Evolutionary conservation across 2,113 vertebrate species (phyloP), one percentile per base, ranked within the genome.

Genomic region (Channa argus): DNA sequence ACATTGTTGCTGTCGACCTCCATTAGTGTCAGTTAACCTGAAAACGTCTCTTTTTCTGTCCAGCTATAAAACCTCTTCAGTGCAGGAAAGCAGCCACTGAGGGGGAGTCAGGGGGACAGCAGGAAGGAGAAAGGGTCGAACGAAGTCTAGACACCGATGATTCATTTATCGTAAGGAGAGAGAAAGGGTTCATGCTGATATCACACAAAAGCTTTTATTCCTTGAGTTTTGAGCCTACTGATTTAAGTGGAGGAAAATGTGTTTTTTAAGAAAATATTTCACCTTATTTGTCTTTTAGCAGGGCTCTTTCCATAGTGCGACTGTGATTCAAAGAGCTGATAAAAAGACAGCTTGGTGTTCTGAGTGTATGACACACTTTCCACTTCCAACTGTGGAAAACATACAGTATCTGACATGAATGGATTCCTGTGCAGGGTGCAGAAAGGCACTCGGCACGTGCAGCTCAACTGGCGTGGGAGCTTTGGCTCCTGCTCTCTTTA

Each of bases 51-150:
- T 15, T 5, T 67, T 55, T 81, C 60, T 70, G 37, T 66, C 44
- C 44, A 14, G 46, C 64, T 41, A 65, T 82, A 68, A 84, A 85
- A 75, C 63, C 50, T 75, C 58, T 73, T 64, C 47, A 46, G 51
- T 46, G 8, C 15, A 69, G 68, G 77, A 79, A 66, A 47, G 63
- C 47, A 13, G 60, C 77, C 69, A 72, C 13, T 50, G 34, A 71
- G 59, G 43, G 13, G 11, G 13, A 65, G 68, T 62, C 58, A 62
- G 65, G 24, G 61, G 70, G 60, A 83, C 46, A 58, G 6, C 44
- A 2, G 44, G 54, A 63, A 78, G 73, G 50, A 64, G 46, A 67
- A 36, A 34, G 34, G 68, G 61, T 83, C 74, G 82, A 36, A 77
- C 24, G 12, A 33, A 74, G 72, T 71, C 66, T 56, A 73, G 64